A percentile compares a stretch with the other conserved stretches of the same genome.
Evolutionary conservation across 2,797 vertebrate genomes (phyloP).

Genomic region (Peromyscus attwateri): DNA sequence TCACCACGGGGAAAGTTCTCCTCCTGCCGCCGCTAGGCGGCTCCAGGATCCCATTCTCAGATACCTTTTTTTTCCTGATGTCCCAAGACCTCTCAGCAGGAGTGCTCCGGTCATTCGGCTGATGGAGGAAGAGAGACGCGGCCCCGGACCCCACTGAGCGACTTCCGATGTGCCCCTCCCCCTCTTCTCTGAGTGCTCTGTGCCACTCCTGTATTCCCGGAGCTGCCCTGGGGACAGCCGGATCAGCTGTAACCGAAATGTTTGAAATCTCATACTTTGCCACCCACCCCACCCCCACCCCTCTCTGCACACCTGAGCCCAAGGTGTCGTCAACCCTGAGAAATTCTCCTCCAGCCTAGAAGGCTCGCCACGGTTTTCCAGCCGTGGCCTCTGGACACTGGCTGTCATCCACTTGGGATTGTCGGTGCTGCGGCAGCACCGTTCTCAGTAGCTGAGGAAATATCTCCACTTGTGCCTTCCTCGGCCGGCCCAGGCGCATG

Average conservation of each 20-base stretch:
- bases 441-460: not conserved
- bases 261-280: not conserved
- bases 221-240: not conserved
- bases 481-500: not conserved
- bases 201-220: not conserved
- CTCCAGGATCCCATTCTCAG: not conserved
- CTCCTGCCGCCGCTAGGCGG: accelerated
- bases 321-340: not conserved
- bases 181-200: not conserved
- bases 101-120: not conserved
- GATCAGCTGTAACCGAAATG: not conserved
- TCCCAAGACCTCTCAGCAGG: not conserved
- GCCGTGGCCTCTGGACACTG: not conserved
- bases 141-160: not conserved
- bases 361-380: not conserved
- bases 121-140: not conserved
- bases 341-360: not conserved
- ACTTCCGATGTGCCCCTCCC: not conserved
- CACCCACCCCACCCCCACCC: not conserved
- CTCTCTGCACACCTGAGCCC: not conserved
- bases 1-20: not conserved
- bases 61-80: too few species aligned
- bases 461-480: not conserved
- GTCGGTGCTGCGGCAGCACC: not conserved
- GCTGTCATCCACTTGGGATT: not conserved